Evolutionary conservation across 2,797 vertebrate genomes (phyloP).

Genomic region (Buceros bicornis): DNA sequence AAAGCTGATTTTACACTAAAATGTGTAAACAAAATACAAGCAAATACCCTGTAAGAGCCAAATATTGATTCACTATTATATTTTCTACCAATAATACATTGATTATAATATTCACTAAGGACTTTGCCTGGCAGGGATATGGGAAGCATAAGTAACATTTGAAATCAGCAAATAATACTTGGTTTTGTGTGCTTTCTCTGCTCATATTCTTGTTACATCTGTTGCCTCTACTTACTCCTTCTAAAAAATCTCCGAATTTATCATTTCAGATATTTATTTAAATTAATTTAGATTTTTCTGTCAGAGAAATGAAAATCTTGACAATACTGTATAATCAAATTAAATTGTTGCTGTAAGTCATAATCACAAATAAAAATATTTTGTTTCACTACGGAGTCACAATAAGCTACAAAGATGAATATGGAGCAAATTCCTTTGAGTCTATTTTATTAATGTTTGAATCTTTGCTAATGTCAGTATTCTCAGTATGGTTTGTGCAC

Average conservation of each 20-base stretch:
- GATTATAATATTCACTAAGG: background rate
- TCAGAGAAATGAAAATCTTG: background rate
- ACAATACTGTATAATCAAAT: conserved; percentile 7
- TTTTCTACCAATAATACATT: background rate
- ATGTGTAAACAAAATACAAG: background rate
- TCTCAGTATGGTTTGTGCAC: background rate
- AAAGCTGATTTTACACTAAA: background rate
- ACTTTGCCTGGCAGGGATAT: background rate
- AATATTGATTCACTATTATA: background rate
- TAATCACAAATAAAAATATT: background rate
- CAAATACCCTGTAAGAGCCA: background rate
- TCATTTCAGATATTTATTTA: background rate
- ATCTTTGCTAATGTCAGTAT: background rate
- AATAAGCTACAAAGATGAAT: background rate
- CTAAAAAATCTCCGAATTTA: background rate
- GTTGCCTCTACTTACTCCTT: background rate
- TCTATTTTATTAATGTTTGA: conserved; percentile 11
- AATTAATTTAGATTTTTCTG: conserved; percentile 22
- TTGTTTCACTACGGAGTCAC: conserved; percentile 20
- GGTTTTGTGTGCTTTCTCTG: background rate
- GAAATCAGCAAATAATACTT: background rate
- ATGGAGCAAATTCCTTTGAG: background rate
- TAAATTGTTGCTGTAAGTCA: background rate
- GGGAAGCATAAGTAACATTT: background rate
- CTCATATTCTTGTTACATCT: background rate